Base-by-base conservation (phyloP, 2,113 vertebrate genomes). In the Marcusenius ussheri region DNA sequence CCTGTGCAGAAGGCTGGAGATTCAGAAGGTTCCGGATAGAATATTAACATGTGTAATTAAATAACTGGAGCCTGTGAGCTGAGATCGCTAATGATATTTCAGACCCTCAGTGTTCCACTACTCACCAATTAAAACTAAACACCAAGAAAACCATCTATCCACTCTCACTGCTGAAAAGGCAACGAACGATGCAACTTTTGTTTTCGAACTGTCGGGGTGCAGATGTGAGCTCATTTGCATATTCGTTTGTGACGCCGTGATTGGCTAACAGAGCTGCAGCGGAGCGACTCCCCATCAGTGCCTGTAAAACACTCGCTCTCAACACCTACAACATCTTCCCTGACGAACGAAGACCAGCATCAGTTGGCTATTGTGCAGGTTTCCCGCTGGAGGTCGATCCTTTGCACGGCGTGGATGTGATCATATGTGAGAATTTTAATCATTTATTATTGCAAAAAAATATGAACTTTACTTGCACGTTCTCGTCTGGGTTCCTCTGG, bases 21-120 rank as follows among this genome's bases (percentile, higher is more conserved):
- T 91, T 87, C 88, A 91, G 95, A 91, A 91, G 92, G 88, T 92
- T 93, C 24, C 3, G 24, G 95, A 95, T 95, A 93, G 94, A 95
- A 95, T 93, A 96, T 95, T 94, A 94, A 94, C 91, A 91, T 88
- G 45, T 93, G 94, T 96, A 96, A 96, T 96, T 95, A 93, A 95
- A 94, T 93, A 92, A 93, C 92, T 27, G 92, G 94, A 94, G 94
- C 94, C 94, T 95, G 94, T 94, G 92, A 94, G 94, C 95, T 95
- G 94, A 66, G 93, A 91, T 91, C 93, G 92, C 92, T 96, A 96
- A 96, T 96, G 92, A 95, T 95, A 94, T 94, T 95, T 96, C 94
- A 66, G 77, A 91, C 49, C 90, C 91, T 87, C 92, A 93, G 94
- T 93, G 93, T 94, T 92, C 92, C 93, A 94, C 94, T 95, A 92